Conservation (phyloP, 2,113 vertebrate species). For the Carettochelys insculpta region DNA sequence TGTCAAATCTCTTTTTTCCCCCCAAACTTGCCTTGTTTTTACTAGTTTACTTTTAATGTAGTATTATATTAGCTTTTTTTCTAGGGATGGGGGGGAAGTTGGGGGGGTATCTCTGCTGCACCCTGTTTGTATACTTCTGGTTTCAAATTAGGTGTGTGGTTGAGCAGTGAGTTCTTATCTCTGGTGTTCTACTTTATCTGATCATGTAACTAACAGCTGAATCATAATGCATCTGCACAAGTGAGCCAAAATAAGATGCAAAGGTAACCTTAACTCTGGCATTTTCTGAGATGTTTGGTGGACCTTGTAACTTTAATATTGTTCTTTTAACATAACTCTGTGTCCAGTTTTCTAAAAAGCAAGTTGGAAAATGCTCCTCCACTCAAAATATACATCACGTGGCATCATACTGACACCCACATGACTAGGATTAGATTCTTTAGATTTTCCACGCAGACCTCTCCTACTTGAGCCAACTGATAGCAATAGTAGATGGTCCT, state of each 20-base stretch:
- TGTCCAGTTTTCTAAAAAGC: background rate
- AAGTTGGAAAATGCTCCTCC: background rate
- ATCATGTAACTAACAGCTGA: background rate
- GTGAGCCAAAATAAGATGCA: background rate
- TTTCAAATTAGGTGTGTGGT: no score
- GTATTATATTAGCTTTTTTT: no score
- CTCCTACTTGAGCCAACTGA: background rate
- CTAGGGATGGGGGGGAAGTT: no score
- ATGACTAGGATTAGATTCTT: background rate
- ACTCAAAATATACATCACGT: background rate
- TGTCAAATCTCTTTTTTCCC: no score
- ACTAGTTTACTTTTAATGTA: no score
- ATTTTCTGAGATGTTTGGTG: background rate
- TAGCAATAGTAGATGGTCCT: background rate
- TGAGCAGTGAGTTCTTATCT: no score
- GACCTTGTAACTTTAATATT: background rate
- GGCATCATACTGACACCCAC: background rate
- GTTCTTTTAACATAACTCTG: background rate
- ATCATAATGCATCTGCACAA: background rate
- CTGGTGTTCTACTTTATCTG: background rate
- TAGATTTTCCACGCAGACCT: background rate
- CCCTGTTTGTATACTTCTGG: no score
- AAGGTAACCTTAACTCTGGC: background rate
- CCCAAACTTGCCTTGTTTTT: no score
- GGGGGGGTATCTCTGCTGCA: no score